These are phyloP conservation scores for Malacoraja senta DNA, from an alignment of 2,797 vertebrate species.

Conservation along the genomic window DNA sequence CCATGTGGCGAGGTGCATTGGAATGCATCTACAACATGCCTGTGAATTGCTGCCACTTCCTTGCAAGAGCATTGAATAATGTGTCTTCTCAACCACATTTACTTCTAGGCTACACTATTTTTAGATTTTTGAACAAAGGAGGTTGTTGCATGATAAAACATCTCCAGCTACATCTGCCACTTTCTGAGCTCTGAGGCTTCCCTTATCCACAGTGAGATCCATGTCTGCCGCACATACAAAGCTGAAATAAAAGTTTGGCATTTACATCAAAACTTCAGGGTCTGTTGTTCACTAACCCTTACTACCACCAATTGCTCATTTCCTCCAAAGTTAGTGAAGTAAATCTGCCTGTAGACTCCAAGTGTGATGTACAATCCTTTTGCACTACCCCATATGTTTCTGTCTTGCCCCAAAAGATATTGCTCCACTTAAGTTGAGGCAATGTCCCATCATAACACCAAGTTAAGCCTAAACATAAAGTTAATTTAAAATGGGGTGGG, in stretches of 20 bases:
- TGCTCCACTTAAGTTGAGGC: not conserved
- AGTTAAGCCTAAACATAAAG: not conserved
- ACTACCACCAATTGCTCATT: not conserved
- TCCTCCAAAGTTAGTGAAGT: not conserved
- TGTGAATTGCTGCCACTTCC: not conserved
- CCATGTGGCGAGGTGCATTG: not conserved
- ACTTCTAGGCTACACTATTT: not conserved
- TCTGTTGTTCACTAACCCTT: not conserved
- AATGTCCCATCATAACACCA: not conserved
- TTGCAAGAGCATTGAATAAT: not conserved
- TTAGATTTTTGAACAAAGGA: not conserved
- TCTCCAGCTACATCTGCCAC: not conserved
- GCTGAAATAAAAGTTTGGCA: not conserved
- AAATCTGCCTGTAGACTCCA: not conserved
- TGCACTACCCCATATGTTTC: not conserved
- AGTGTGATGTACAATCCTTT: not conserved
- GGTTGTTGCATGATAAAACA: not conserved
- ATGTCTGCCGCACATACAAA: not conserved
- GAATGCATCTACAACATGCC: not conserved
- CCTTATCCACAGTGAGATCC: not conserved
- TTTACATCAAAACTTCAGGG: not conserved
- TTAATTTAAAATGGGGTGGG: not conserved
- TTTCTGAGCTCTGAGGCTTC: not conserved
- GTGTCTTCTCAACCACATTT: not conserved
- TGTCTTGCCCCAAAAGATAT: not conserved